Conservation (phyloP, 1,140 invertebrate species). For the Lasaia peninsularis region DNA sequence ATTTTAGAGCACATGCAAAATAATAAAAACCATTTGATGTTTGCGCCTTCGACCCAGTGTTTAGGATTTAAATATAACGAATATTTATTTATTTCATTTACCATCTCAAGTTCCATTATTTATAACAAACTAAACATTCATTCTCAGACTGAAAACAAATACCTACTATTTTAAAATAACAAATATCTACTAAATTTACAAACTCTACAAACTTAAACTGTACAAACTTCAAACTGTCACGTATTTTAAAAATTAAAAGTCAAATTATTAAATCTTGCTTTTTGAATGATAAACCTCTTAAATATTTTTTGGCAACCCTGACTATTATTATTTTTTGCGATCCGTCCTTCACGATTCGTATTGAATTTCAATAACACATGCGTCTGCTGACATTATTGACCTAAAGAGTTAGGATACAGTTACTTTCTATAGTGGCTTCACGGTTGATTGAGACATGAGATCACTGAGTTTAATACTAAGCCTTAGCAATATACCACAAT, state of each 20-base stretch:
- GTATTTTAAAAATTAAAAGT: background rate
- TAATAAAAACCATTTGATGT: too few relatives aligned
- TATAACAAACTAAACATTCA: too few relatives aligned
- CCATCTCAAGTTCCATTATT: too few relatives aligned
- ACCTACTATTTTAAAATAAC: too few relatives aligned
- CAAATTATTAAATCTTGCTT: background rate
- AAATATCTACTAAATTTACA: too few relatives aligned
- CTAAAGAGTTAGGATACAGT: background rate
- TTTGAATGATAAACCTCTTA: background rate
- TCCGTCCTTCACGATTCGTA: conserved; percentile 2
- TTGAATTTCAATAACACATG: conserved; percentile 8
- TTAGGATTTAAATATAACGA: too few relatives aligned
- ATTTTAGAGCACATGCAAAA: too few relatives aligned
- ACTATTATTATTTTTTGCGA: background rate
- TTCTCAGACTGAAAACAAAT: too few relatives aligned
- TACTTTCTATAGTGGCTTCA: background rate
- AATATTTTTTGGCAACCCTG: background rate
- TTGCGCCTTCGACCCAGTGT: too few relatives aligned
- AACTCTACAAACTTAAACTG: too few relatives aligned
- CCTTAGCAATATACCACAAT: background rate
- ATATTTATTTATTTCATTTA: too few relatives aligned
- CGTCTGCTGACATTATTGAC: conserved; percentile 1
- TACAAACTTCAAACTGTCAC: too few relatives aligned
- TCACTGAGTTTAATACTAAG: background rate
- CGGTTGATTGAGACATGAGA: background rate